Evolutionary conservation across 2,888 invertebrate genomes (phyloP), one percentile per base, ranked within the genome.

Genomic region (Athalia circularis): DNA sequence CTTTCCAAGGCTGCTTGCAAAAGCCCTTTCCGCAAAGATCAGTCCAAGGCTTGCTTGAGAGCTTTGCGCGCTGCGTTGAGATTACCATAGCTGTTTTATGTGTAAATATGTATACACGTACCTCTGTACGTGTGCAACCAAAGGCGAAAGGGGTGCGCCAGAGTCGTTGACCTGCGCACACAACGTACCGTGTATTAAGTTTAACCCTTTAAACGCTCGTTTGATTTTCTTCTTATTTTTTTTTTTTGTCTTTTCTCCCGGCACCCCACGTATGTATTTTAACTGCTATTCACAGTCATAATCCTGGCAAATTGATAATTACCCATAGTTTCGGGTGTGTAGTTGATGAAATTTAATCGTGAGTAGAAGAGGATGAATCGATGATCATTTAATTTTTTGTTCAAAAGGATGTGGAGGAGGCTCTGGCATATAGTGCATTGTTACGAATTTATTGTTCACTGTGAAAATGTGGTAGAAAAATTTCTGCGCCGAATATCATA

Each of bases 11-110:
- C 29, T 29, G 29, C 29, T 29, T 29, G 57, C 7, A 72, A 57
- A 45, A 70, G 47, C 45, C 72, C 72, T 72, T 59, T 72, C 57
- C 47, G 70, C 70, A 70, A 70, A 70, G 70, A 54, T 70, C 70
- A 54, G 70, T 54, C 72, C 72, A 8, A 72, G 59, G 52, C 72
- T 72, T 59, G 43, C 72, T 29, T 47, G 72, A 72, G 59, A 72
- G 72, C 72, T 72, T 72, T 59, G 57, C 29, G 29, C 29, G 29
- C 6, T 52, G 67, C 50, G 67, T 67, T 15, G 52, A 52, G 67
- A 67, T 67, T 52, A 67, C 67, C 15, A 13, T 65, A 47, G 11
- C 45, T 52, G 67, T 29, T 52, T 50, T 67, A 67, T 52, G 8
- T 52, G 8, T 3, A 9, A 29, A 47, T n/a, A 43, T 64, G 0